Conservation (phyloP, 2,113 vertebrate species). For the Crocuta crocuta region DNA sequence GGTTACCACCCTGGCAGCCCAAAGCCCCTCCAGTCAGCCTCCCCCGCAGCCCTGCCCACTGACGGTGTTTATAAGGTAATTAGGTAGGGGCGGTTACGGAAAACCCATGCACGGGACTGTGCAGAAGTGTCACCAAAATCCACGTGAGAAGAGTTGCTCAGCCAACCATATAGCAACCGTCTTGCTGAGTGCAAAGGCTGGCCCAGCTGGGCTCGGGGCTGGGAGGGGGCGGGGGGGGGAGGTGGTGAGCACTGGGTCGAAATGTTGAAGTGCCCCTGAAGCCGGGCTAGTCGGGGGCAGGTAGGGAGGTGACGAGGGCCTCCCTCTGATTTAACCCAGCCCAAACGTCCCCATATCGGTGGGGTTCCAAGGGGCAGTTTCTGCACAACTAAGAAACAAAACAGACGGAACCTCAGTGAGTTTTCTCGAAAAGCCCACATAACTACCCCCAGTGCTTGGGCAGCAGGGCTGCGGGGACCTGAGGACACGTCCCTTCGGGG, state of each 20-base stretch:
- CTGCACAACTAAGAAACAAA: not conserved
- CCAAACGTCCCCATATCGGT: not conserved
- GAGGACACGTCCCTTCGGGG: not conserved
- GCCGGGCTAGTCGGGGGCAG: not conserved
- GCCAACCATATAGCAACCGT: not conserved
- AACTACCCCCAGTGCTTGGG: accelerated
- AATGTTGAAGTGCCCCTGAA: not conserved
- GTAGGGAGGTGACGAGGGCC: not conserved
- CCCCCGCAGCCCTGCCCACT: not conserved
- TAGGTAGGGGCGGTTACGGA: not conserved
- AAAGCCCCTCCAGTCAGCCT: not conserved
- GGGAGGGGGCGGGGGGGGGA: no score
- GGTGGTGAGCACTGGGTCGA: not conserved
- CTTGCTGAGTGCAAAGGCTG: not conserved
- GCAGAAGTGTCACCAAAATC: not conserved
- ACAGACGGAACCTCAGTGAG: not conserved
- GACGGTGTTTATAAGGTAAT: not conserved
- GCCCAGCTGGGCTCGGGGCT: not conserved
- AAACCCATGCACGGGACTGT: not conserved
- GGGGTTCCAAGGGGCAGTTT: not conserved
- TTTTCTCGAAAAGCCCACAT: not conserved
- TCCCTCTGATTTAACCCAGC: not conserved
- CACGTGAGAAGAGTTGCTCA: not conserved
- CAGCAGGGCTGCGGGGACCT: not conserved
- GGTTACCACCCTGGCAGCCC: not conserved